Evolutionary conservation across 2,113 vertebrate species (phyloP), one percentile per base, ranked within the genome.

Genomic region (Elanoides forficatus): DNA sequence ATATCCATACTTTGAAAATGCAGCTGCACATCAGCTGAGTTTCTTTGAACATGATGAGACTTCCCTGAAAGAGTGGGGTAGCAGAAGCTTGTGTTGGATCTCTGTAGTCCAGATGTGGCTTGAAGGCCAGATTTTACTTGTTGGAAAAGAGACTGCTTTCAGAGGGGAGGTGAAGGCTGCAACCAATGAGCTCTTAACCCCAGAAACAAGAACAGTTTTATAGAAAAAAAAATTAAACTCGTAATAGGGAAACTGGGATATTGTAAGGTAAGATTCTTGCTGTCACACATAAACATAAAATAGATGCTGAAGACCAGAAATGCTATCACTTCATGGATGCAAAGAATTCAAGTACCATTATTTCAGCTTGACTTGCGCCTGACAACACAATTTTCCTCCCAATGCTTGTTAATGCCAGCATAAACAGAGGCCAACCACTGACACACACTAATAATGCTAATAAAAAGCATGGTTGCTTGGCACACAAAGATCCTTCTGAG

Each of bases 351-450:
- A 81, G n/a, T 38, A 22, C 48, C 65, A 56, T 90, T 80, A 74
- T 88, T 91, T 89, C 81, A 82, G 95, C 86, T 86, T 86, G 90
- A 85, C 50, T 95, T 56, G 58, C 0, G 0, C n/a, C 70, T 84
- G 68, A 93, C 67, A 91, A 71, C 43, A 38, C 66, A 58, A 26
- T 90, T 95, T 95, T 78, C 88, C 67, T 82, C 67, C 59, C 45
- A 45, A 12, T 8, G 27, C 94, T 93, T 73, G 74, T 89, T 94
- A 95, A 94, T 60, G 84, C 40, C 16, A 15, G 17, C 59, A 36
- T 55, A 93, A 95, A 76, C 55, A 85, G 74, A 76, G 86, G 73
- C 91, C 85, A 83, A 86, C 59, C 82, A 75, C 73, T 62, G 91
- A 75, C 68, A 90, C 48, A 22, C 11, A 42, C 19, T 50, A 62